Evolutionary conservation across 2,797 vertebrate genomes (phyloP).

Genomic region (Rhadinocentrus ornatus): DNA sequence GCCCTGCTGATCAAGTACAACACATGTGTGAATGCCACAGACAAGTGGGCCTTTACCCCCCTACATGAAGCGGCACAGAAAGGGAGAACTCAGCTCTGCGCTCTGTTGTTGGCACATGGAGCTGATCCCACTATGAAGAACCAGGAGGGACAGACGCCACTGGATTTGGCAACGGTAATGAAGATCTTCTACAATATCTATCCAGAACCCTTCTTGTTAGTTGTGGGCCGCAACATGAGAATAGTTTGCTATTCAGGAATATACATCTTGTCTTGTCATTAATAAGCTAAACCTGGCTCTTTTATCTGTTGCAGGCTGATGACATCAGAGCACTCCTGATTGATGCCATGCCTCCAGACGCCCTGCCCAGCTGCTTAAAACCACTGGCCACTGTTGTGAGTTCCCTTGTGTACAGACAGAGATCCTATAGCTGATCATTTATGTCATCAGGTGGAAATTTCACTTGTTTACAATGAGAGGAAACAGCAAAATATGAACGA

Average conservation of each 20-base stretch:
- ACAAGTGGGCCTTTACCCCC: constrained; percentile 85
- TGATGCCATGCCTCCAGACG: constrained; percentile 97
- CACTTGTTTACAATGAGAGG: background rate
- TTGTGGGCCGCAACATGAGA: background rate
- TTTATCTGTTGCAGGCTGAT: constrained; percentile 72
- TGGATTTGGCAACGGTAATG: constrained; percentile 84
- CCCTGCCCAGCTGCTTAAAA: constrained; percentile 94
- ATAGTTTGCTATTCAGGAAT: constrained; percentile 1
- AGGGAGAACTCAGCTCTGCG: constrained; percentile 80
- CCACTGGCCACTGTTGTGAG: constrained; percentile 96
- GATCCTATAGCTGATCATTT: background rate
- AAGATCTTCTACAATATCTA: background rate
- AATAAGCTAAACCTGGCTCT: no score
- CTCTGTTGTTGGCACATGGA: constrained; percentile 83
- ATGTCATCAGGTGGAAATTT: background rate
- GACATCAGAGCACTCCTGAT: constrained; percentile 96
- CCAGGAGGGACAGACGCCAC: constrained; percentile 86
- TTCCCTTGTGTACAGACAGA: background rate
- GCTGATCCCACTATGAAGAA: constrained; percentile 88
- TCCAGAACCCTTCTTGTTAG: background rate
- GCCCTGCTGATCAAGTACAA: constrained; percentile 87
- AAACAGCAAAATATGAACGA: background rate
- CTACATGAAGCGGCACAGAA: constrained; percentile 84
- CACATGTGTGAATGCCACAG: constrained; percentile 84
- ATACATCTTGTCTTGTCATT: no score